Percentiles rank a stretch among this genome's conserved stretches.
phyloP scores from a whole-genome alignment of 2,797 vertebrate genomes.

The Tarsius wallacei region DNA sequence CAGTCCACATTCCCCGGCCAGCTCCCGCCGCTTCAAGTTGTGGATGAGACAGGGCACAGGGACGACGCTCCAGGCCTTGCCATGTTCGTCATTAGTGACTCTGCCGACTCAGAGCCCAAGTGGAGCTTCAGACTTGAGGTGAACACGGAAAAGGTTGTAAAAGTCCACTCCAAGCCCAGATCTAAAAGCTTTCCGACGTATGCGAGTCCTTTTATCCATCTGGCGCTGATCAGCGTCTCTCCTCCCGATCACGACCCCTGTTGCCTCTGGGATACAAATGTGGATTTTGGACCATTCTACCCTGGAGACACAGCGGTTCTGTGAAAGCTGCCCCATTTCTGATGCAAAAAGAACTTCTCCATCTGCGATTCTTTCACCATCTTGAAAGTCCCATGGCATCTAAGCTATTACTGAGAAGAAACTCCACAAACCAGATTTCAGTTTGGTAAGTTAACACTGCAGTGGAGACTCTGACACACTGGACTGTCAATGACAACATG shows the following conservation, averaged over 20 bases:
- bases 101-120: not conserved
- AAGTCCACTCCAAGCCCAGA: not conserved
- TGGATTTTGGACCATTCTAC: not conserved
- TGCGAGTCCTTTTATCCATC: not conserved
- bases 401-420: not conserved
- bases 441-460: not conserved
- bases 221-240: not conserved
- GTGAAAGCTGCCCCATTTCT: not conserved
- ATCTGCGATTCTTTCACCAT: not conserved
- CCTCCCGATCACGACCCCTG: not conserved
- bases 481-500: not conserved
- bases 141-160: not conserved
- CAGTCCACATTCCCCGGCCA: too few species aligned
- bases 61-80: not conserved
- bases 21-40: not conserved
- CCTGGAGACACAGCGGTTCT: not conserved
- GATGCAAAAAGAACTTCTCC: constrained; percentile 5
- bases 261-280: not conserved
- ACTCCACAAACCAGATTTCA: not conserved
- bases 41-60: not conserved
- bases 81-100: not conserved
- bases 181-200: constrained; percentile 1
- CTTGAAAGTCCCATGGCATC: not conserved
- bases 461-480: not conserved
- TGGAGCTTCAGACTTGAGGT: not conserved